Base-by-base conservation (phyloP, 1,140 invertebrate species). In the Venustaconcha ellipsiformis region DNA sequence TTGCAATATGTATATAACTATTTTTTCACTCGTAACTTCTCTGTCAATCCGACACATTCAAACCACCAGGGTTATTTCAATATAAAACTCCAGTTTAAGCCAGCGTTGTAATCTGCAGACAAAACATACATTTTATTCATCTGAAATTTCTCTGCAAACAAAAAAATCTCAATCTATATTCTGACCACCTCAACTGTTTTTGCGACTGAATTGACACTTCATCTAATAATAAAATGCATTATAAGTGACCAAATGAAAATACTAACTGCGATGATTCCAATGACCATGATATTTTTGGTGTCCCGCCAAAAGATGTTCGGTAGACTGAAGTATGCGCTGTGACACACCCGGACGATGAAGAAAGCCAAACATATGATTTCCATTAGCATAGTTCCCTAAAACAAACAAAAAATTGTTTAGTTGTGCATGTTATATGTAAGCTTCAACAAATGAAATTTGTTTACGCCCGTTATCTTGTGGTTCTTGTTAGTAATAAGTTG, bases 281-380 rank as follows among this genome's bases (percentile, higher is more conserved):
- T 70, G 30, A 91, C 86, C 63, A 91, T 81, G n/a, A 90, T 83
- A 78, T 91, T 89, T 78, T 92, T 92, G 48, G 86, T 88, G 80
- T 92, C 91, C 71, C 84, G 83, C 84, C 88, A 90, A 80, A 91
- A 91, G 18, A 83, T 83, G 26, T 77, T 83, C 17, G 73, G 59
- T 23, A 85, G 81, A 30, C 85, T 83, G 79, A 92, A 90, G 71
- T 86, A 80, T 57, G 80, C 78, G 56, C 84, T 82, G 80, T 91
- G 90, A 57, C 83, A 64, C n/a, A 91, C 80, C 68, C 91, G 86
- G 63, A 86, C 87, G 0, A 87, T 64, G 74, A 91, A 91, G 76
- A 87, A 90, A 4, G 76, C 63, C 17, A 91, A 26, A 78, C 88
- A 88, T 3, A 88, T 72, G 58, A 88, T 57, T 80, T 92, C 91